Conservation (phyloP, 2,797 vertebrate species). For the Chaetodon trifasciatus region DNA sequence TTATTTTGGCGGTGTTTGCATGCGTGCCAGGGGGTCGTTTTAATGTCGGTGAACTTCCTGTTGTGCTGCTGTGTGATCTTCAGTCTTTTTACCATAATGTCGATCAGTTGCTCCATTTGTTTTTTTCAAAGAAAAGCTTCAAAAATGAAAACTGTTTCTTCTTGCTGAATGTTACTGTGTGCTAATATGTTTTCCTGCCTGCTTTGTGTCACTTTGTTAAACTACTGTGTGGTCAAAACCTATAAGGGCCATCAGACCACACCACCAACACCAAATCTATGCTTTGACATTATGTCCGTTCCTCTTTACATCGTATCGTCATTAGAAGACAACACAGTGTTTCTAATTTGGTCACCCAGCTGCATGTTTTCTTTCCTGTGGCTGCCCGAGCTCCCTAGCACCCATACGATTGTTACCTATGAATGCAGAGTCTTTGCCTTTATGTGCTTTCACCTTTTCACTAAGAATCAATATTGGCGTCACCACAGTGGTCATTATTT, state of each 20-base stretch:
- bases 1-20: not conserved
- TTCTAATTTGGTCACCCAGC: not conserved
- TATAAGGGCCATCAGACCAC: too few relatives aligned
- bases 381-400: not conserved
- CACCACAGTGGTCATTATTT: constrained; percentile 17
- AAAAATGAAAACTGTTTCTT: constrained; percentile 65
- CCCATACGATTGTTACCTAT: not conserved
- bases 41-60: constrained; percentile 76
- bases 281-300: not conserved
- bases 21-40: too few relatives aligned
- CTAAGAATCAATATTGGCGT: not conserved
- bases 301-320: not conserved
- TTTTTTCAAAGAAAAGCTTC: constrained; percentile 88
- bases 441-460: not conserved
- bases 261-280: too few relatives aligned
- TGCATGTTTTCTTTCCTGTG: not conserved
- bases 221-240: not conserved
- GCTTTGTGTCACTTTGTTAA: not conserved
- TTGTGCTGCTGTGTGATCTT: constrained; percentile 79
- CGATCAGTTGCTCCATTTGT: constrained; percentile 86
- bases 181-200: too few relatives aligned
- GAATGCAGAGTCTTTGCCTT: not conserved
- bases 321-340: not conserved
- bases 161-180: constrained; percentile 61
- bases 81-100: constrained; percentile 96